phyloP scores from a whole-genome alignment of 2,113 vertebrate genomes.

The Hoplias malabaricus region DNA sequence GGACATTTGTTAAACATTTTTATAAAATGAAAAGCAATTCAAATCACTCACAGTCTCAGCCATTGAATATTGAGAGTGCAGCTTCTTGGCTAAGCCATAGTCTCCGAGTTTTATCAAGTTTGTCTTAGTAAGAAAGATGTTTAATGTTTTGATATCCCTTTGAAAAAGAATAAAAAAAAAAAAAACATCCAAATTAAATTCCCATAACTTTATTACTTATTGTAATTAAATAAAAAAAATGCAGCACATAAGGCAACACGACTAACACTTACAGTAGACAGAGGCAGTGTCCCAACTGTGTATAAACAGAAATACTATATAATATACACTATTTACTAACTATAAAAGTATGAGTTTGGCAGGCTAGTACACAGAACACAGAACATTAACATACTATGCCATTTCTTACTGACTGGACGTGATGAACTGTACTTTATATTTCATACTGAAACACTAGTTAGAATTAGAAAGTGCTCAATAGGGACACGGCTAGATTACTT shows the following conservation, averaged over 20 bases:
- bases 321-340: no score
- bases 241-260: background rate
- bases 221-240: background rate
- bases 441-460: no score
- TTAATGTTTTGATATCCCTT: conserved; percentile 98
- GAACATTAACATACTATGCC: no score
- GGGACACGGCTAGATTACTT: no score
- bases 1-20: background rate
- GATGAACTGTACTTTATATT: no score
- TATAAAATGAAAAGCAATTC: background rate
- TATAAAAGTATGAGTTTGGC: no score
- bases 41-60: conserved; percentile 89
- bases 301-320: no score
- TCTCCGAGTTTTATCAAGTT: conserved; percentile 97
- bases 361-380: no score
- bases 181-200: background rate
- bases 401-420: no score
- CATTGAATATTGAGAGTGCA: conserved; percentile 94
- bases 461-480: no score
- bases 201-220: background rate
- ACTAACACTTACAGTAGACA: background rate
- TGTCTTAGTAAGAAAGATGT: conserved; percentile 98
- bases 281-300: no score
- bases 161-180: conserved; percentile 19
- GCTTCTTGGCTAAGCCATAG: conserved; percentile 95